Conservation (phyloP, 1,140 invertebrate genomes). For the Elysia chlorotica region DNA sequence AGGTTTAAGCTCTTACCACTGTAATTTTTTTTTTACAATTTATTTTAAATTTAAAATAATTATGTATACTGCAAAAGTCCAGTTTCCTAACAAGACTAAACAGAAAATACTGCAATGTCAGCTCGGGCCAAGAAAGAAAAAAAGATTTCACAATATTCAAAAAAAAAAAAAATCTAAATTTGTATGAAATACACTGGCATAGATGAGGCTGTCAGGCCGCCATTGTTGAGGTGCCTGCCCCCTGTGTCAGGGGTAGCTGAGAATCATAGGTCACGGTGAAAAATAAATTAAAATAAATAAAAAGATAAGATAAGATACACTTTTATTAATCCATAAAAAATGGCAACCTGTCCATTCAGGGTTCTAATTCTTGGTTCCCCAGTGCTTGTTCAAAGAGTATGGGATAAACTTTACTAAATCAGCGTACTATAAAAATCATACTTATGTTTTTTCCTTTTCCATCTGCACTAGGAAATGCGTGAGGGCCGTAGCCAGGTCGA, state of each 20-base stretch:
- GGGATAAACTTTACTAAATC: background rate
- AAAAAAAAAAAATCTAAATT: background rate
- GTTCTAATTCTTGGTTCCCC: background rate
- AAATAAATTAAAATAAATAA: background rate
- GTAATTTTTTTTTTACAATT: no score
- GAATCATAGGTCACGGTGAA: background rate
- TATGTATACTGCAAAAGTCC: no score
- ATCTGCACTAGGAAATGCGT: slow-evolving; percentile 74
- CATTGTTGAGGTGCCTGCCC: no score
- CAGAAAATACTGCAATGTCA: no score
- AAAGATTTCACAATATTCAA: background rate
- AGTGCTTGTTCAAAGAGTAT: background rate
- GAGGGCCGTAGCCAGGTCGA: slow-evolving; percentile 96
- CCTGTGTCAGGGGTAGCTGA: no score
- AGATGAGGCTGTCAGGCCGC: background rate
- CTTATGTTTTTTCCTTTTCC: background rate
- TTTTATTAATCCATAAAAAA: background rate
- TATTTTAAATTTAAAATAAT: no score
- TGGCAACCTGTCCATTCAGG: background rate
- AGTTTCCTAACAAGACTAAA: no score
- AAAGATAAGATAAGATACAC: background rate
- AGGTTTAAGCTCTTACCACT: no score
- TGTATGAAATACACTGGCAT: background rate
- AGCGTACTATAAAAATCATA: no score
- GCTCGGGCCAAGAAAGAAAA: background rate